Base-by-base conservation (phyloP, 1,140 invertebrate species). In the Camponotus pennsylvanicus region DNA sequence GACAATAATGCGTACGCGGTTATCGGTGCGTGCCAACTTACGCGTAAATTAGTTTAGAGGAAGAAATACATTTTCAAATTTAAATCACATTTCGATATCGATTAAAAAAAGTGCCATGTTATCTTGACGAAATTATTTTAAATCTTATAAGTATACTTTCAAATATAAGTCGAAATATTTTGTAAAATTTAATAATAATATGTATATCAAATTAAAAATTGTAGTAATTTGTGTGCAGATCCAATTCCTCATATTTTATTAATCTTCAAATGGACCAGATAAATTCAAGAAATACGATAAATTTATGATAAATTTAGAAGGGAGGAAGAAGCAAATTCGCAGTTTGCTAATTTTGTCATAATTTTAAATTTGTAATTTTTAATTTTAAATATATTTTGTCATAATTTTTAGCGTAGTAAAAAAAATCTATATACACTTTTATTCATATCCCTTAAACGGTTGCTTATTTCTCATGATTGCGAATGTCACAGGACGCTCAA, bases 401-500 rank as follows among this genome's bases (percentile, higher is more conserved):
- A 63, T 37, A 64, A 64, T 64, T 37, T 34, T 13, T 49, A 49
- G 8, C 13, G 5, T 52, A 52, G 15, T 6, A 37, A 73, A 75
- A 21, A 15, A 13, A 57, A 9, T 40, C 18, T n/a, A 64, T 8
- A 27, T 8, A 45, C 6, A 7, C 3, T 91, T 91, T 85, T 90
- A 91, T 92, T 90, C 0, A 27, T 85, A 80, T 84, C 70, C 86
- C 89, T 92, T 91, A 92, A 92, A 78, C 77, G 86, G 85, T 92
- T 88, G 75, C 75, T 90, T 85, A 85, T 88, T 92, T 92, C 69
- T 45, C 84, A 71, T 77, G 83, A 55, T 75, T 27, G 27, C 27
- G 83, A 66, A 34, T 40, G 73, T 78, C 64, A 57, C 21, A 71
- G 75, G 84, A n/a, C 52, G 15, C 15, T 42, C 27, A 73, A 37